Conservation (phyloP, 2,888 invertebrate species). For the Ferdinandea cuprea region DNA sequence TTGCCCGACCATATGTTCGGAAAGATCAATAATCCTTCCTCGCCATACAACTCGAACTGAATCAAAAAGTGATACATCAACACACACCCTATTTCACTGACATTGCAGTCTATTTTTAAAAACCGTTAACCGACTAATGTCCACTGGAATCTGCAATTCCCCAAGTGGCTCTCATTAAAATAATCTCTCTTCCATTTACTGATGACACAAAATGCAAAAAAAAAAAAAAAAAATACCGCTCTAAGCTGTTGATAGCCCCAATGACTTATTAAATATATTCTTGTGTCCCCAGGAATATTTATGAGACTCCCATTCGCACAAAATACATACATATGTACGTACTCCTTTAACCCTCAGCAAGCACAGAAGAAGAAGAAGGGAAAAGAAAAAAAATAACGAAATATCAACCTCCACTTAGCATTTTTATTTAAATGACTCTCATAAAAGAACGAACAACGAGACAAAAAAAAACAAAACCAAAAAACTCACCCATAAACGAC, state of each 20-base stretch:
- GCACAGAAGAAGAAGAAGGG: too few relatives aligned
- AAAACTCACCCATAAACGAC: constrained; percentile 59
- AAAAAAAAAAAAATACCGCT: background rate
- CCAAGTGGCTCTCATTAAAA: background rate
- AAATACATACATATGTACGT: background rate
- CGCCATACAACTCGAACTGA: too few relatives aligned
- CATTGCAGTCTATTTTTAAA: too few relatives aligned
- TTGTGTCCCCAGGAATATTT: constrained; percentile 13
- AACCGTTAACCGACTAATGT: too few relatives aligned
- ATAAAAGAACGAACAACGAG: constrained; percentile 46
- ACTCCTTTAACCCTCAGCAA: constrained; percentile 11
- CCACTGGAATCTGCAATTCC: background rate
- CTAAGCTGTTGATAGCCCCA: constrained; percentile 6
- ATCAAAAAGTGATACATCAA: too few relatives aligned
- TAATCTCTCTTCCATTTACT: background rate
- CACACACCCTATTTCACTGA: too few relatives aligned
- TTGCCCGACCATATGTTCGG: too few relatives aligned
- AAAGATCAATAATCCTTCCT: too few relatives aligned
- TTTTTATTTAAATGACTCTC: constrained; percentile 66
- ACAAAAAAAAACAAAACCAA: constrained; percentile 1
- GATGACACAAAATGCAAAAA: too few relatives aligned
- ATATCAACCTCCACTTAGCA: constrained; percentile 43
- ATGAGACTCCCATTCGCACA: constrained; percentile 2
- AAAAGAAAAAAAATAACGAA: constrained; percentile 6
- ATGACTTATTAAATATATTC: background rate